phyloP scores from a whole-genome alignment of 1,140 invertebrate species.

The Holcopasites calliopsidis region DNA sequence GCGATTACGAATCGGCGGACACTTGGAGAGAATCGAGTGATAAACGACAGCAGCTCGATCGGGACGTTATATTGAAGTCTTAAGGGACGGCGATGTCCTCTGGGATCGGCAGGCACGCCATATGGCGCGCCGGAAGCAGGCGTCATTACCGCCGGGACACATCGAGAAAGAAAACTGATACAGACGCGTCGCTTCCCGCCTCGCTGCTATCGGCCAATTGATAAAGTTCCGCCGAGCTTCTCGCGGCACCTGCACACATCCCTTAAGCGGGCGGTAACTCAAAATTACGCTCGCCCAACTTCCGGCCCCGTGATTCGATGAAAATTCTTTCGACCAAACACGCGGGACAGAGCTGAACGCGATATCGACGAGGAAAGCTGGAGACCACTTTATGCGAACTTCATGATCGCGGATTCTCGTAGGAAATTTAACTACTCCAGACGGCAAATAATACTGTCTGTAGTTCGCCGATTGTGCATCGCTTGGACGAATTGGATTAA shows the following conservation, averaged over 20 bases:
- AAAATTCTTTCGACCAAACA: constrained; percentile 12
- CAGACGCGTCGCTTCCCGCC: background rate
- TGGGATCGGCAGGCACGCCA: constrained; percentile 42
- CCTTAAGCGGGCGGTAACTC: constrained; percentile 1
- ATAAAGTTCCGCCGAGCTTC: constrained; percentile 39
- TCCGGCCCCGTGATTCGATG: background rate
- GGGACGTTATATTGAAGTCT: constrained; percentile 60
- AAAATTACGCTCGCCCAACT: constrained; percentile 23
- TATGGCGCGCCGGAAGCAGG: constrained; percentile 49
- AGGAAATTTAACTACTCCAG: background rate
- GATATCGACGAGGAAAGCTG: background rate
- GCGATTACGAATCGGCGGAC: background rate
- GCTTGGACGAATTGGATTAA: too few relatives aligned
- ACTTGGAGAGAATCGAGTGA: constrained; percentile 17
- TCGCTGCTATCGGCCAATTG: constrained; percentile 27
- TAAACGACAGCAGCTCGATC: constrained; percentile 52
- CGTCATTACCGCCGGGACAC: constrained; percentile 53
- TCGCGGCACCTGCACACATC: background rate
- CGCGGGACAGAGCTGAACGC: background rate
- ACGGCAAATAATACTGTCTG: too few relatives aligned
- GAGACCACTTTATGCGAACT: background rate
- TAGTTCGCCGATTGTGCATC: too few relatives aligned
- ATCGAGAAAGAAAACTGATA: constrained; percentile 43
- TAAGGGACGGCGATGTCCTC: constrained; percentile 43
- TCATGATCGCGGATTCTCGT: background rate